Conservation (phyloP, 2,888 invertebrate genomes). For the Lepas anatifera region DNA sequence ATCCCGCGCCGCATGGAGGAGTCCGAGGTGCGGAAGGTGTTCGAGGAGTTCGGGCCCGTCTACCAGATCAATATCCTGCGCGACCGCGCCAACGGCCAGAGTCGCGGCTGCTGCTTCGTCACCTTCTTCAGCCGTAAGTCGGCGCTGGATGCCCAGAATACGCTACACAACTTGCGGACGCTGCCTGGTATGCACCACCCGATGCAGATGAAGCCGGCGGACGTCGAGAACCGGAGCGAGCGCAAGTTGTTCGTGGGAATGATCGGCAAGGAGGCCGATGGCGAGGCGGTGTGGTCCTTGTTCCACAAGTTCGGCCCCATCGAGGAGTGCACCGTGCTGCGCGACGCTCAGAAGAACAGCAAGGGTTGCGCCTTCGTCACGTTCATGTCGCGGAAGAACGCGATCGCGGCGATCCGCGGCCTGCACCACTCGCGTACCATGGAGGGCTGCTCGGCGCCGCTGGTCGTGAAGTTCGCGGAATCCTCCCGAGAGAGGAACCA, state of each 20-base stretch:
- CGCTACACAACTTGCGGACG: constrained; percentile 97
- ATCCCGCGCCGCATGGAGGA: constrained; percentile 97
- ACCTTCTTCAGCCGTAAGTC: constrained; percentile 97
- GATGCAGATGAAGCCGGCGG: constrained; percentile 99
- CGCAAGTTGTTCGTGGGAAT: constrained; percentile 97
- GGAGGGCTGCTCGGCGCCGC: constrained; percentile 97
- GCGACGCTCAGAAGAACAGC: constrained; percentile 89
- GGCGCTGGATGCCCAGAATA: constrained; percentile 96
- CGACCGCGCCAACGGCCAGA: constrained; percentile 91
- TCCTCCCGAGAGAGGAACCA: constrained; percentile 99
- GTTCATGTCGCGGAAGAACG: constrained; percentile 92
- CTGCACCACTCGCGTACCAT: constrained; percentile 98
- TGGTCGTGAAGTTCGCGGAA: constrained; percentile 98
- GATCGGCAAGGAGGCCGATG: constrained; percentile 89
- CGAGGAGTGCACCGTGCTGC: constrained; percentile 94
- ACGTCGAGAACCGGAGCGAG: constrained; percentile 97
- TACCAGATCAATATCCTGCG: constrained; percentile 97
- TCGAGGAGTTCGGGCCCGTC: constrained; percentile 93
- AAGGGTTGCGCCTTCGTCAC: constrained; percentile 99
- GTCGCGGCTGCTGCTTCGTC: constrained; percentile 99
- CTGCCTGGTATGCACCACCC: constrained; percentile 99
- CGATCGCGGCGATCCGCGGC: constrained; percentile 92
- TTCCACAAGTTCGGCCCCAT: constrained; percentile 89
- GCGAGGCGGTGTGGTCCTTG: constrained; percentile 84
- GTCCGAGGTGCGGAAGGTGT: constrained; percentile 85